A percentile compares a stretch with the other conserved stretches of the same genome.
These are phyloP conservation scores for Philereme transversata DNA, from an alignment of 2,888 invertebrate genomes.

Conservation along the genomic window DNA sequence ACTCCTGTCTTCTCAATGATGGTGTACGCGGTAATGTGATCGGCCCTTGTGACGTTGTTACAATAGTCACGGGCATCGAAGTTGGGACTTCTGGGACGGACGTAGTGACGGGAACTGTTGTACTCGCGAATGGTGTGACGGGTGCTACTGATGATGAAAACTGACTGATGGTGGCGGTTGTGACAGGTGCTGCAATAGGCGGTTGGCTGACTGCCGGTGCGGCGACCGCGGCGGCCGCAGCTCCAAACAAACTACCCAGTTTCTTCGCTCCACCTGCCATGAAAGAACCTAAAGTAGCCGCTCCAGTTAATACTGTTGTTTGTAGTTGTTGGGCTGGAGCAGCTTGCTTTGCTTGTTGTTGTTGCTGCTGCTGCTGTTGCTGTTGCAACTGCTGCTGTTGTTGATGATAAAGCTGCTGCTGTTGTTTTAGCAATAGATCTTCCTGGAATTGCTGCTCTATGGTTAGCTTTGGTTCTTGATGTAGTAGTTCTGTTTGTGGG, in stretches of 20 bases:
- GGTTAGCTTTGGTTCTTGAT: constrained; percentile 49
- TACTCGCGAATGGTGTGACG: constrained; percentile 61
- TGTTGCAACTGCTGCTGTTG: constrained; percentile 54
- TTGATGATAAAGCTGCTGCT: constrained; percentile 52
- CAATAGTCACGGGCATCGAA: constrained; percentile 64
- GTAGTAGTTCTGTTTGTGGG: constrained; percentile 47
- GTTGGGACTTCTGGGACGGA: constrained; percentile 74
- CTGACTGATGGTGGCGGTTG: constrained; percentile 54
- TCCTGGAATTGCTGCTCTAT: constrained; percentile 47
- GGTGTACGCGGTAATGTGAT: constrained; percentile 71
- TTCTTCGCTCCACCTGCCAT: constrained; percentile 81
- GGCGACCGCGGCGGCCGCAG: constrained; percentile 76
- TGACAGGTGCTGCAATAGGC: constrained; percentile 43
- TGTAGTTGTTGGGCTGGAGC: constrained; percentile 72
- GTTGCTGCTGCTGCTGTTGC: constrained; percentile 62
- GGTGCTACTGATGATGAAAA: constrained; percentile 59
- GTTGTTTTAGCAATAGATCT: constrained; percentile 47
- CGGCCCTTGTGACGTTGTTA: constrained; percentile 62
- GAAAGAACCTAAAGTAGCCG: constrained; percentile 76
- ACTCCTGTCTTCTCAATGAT: constrained; percentile 76
- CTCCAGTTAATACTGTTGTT: constrained; percentile 72
- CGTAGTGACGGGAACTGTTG: constrained; percentile 63
- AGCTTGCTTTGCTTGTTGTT: constrained; percentile 66
- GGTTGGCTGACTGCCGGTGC: constrained; percentile 62
- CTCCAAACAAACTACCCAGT: constrained; percentile 77